Base-by-base conservation (phyloP, 2,888 invertebrate genomes). In the Lissonota sp. region DNA sequence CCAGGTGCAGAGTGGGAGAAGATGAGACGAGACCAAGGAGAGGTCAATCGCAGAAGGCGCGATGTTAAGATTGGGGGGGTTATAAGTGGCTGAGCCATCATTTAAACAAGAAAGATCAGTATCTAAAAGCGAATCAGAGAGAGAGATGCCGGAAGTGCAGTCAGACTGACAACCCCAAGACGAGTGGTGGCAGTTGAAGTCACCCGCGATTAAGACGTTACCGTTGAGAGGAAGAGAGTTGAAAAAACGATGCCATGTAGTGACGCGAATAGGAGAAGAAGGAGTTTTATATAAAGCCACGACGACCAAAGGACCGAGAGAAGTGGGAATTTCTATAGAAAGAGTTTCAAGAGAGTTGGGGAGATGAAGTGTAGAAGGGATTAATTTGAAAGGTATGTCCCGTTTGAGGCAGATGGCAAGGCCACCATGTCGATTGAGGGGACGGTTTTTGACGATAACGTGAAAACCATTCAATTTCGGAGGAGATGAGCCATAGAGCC, bases 331-430 rank as follows among this genome's bases (percentile, higher is more conserved):
- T 6, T 44, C 53, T 14, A 72, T 53, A 12, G 62, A 16, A 7
- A 79, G 62, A 8, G 78, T 72, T 8, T 79, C 78, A 5, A 79
- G 0, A 1, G 16, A 7, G 4, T 73, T 49, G 0, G 60, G 46
- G 2, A 14, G 6, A 10, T 67, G 60, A 14, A 26, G 46, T 6
- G 37, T 26, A 0, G 4, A 14, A 0, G 44, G 6, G 0, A 67
- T 57, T 40, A 16, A n/a, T 12, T 37, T 42, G 6, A 79, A 79
- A 0, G 49, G 26, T 40, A 73, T 55, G 42, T 71, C 40, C 14
- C 55, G 67, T 14, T n/a, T 78, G 0, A 72, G 51, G 12, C 60
- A 67, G 42, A 79, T 79, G 44, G 62, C 67, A 0, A 79, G 55
- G 3, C 67, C 78, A 5, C 67, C 67, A 0, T 72, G 67, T 46